A percentile compares a stretch with the other conserved stretches of the same genome.
phyloP scores from a whole-genome alignment of 2,113 vertebrate genomes.

The Lichenostomus cassidix region DNA sequence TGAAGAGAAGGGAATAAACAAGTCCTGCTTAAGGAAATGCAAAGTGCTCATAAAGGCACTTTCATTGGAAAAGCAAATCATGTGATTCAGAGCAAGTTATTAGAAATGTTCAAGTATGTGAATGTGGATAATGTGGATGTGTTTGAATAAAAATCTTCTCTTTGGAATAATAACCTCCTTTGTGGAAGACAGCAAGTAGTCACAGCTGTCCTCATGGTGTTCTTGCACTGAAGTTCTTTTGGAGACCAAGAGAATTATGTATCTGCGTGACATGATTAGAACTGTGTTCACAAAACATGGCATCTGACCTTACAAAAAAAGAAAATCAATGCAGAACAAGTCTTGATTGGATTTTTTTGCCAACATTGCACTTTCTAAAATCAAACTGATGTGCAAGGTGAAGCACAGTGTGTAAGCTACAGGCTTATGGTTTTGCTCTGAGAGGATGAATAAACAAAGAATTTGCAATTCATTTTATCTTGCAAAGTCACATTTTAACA shows the following conservation, averaged over 20 bases:
- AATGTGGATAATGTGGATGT: background rate
- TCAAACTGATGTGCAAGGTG: background rate
- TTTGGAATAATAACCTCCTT: background rate
- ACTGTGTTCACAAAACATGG: background rate
- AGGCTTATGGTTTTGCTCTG: background rate
- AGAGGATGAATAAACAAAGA: background rate
- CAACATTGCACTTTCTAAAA: background rate
- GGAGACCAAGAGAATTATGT: background rate
- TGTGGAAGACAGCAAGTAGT: background rate
- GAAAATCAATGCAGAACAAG: slow-evolving; percentile 19
- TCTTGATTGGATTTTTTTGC: slow-evolving; percentile 4
- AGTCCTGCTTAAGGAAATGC: background rate
- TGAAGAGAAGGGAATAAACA: background rate
- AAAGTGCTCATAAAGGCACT: background rate
- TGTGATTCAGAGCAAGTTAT: background rate
- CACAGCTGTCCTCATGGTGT: background rate
- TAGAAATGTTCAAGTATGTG: background rate
- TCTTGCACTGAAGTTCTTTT: background rate
- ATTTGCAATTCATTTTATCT: background rate
- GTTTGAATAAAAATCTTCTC: background rate
- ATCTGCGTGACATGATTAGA: background rate
- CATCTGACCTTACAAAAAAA: background rate
- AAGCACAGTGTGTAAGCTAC: background rate
- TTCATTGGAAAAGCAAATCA: background rate
- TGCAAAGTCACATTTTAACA: background rate